Evolutionary conservation across 2,113 vertebrate species (phyloP).

Genomic region (Varanus salvator): DNA sequence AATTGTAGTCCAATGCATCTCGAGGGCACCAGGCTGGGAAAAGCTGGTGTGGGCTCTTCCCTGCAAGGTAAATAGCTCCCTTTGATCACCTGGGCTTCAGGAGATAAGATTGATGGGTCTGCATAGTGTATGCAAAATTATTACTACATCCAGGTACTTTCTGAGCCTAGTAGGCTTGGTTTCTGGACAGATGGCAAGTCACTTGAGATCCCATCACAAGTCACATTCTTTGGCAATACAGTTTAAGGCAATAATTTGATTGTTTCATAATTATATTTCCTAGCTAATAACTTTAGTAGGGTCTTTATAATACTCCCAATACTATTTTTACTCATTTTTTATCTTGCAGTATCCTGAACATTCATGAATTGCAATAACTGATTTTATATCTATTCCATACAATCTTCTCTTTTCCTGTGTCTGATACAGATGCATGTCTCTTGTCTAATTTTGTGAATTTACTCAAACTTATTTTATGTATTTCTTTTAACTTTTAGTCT

Average conservation of each 20-base stretch:
- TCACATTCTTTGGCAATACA: not conserved
- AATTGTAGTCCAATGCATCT: too few relatives aligned
- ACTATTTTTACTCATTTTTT: not conserved
- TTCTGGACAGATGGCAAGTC: not conserved
- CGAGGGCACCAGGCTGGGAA: too few relatives aligned
- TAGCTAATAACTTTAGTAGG: too few relatives aligned
- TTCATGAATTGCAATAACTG: too few relatives aligned
- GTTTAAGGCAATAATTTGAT: not conserved
- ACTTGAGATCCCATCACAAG: not conserved
- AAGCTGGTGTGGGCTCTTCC: not conserved
- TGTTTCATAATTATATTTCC: not conserved
- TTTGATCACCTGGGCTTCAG: not conserved
- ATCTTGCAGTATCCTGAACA: not conserved
- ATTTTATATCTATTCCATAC: not conserved
- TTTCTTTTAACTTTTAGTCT: not conserved
- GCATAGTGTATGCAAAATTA: not conserved
- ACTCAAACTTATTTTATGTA: not conserved
- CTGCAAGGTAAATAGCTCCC: not conserved
- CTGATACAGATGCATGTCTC: too few relatives aligned
- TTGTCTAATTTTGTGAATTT: not conserved
- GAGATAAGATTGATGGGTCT: not conserved
- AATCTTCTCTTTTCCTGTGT: not conserved
- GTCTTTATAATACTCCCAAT: not conserved
- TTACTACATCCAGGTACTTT: not conserved
- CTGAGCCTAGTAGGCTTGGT: not conserved